phyloP scores from a whole-genome alignment of 2,888 invertebrate species.

The Cheilosia impressa region DNA sequence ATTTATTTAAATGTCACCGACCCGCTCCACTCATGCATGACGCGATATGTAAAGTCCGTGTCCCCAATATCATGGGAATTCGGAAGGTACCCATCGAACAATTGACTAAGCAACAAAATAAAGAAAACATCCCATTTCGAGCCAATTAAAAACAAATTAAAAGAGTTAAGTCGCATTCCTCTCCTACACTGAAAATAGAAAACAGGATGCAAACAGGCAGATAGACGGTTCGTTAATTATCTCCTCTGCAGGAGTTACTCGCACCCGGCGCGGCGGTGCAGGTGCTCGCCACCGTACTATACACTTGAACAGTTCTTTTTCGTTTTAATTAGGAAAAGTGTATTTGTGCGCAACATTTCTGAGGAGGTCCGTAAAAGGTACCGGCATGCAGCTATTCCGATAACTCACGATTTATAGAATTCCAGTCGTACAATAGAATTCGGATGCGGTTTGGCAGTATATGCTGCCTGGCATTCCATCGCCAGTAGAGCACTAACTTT shows the following conservation, averaged over 20 bases:
- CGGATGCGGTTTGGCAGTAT: slow-evolving; percentile 40
- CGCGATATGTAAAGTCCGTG: slow-evolving; percentile 26
- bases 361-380: slow-evolving; percentile 62
- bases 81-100: slow-evolving; percentile 32
- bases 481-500: slow-evolving; percentile 47
- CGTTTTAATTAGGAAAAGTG: slow-evolving; percentile 70
- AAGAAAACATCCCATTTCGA: slow-evolving; percentile 25
- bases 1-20: slow-evolving; percentile 64
- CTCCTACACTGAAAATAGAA: slow-evolving; percentile 35
- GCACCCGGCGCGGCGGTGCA: slow-evolving; percentile 9
- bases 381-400: slow-evolving; percentile 67
- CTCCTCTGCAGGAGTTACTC: slow-evolving; percentile 42
- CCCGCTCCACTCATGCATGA: slow-evolving; percentile 60
- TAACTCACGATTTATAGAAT: slow-evolving; percentile 75
- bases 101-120: slow-evolving; percentile 25
- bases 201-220: slow-evolving; percentile 42
- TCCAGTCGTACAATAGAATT: slow-evolving; percentile 58
- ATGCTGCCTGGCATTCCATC: slow-evolving; percentile 50
- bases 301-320: slow-evolving; percentile 48
- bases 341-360: slow-evolving; percentile 64
- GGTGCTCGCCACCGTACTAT: slow-evolving; percentile 39
- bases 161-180: slow-evolving; percentile 58
- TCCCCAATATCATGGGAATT: slow-evolving; percentile 21
- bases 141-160: slow-evolving; percentile 70
- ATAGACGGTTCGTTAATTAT: slow-evolving; percentile 60